These are phyloP conservation scores for Ophraella communa DNA, from an alignment of 2,888 invertebrate genomes.

Conservation along the genomic window DNA sequence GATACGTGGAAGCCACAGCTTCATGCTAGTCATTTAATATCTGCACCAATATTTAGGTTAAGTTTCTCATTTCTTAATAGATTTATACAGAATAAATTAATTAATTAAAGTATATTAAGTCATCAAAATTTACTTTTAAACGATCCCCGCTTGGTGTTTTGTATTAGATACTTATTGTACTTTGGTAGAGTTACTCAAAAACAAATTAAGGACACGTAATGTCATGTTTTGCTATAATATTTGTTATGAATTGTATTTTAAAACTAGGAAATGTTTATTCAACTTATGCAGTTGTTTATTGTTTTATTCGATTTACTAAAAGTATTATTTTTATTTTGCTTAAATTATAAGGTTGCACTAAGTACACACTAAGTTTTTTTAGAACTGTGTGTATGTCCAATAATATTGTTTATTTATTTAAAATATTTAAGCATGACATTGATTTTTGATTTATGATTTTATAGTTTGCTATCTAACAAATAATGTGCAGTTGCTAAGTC, in stretches of 20 bases:
- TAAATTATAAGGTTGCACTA: no score
- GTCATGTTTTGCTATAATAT: neutral
- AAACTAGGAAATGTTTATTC: neutral
- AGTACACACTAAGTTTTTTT: no score
- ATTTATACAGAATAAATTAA: neutral
- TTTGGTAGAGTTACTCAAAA: neutral
- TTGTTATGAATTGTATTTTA: neutral
- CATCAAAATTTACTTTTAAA: neutral
- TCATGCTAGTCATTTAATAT: conserved; percentile 9
- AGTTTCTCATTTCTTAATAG: conserved; percentile 8
- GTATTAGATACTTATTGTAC: neutral
- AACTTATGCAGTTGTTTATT: neutral
- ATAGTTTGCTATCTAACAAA: no score
- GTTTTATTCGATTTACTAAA: neutral
- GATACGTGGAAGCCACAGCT: conserved; percentile 7
- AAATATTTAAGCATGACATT: no score
- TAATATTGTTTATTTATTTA: no score
- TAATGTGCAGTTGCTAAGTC: no score
- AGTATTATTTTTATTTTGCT: no score
- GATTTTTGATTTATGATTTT: no score
- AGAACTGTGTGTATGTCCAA: no score
- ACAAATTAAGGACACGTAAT: neutral
- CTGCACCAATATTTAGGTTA: conserved; percentile 16
- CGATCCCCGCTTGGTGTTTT: neutral
- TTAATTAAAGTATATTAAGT: neutral